Evolutionary conservation across 2,797 vertebrate genomes (phyloP).

Genomic region (Hyperoplus lanceolatus): DNA sequence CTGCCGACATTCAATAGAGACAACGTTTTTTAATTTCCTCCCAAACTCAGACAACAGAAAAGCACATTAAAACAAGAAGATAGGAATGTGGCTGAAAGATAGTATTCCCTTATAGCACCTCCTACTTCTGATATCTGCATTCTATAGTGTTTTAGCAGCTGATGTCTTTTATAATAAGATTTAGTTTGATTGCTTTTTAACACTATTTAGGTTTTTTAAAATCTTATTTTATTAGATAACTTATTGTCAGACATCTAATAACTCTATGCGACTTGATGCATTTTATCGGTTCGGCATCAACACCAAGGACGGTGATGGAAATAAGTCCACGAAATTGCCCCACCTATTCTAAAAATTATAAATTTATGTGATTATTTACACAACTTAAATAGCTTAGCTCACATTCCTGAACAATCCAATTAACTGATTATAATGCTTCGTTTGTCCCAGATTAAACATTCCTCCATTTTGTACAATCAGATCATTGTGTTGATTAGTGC

Average conservation of each 20-base stretch:
- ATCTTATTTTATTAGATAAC: neutral
- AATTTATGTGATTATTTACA: neutral
- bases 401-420: slow-evolving; percentile 12
- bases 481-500: slow-evolving; percentile 10
- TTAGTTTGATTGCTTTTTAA: neutral
- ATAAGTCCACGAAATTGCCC: neutral
- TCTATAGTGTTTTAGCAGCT: neutral
- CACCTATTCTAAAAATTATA: too few species aligned
- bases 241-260: neutral
- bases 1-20: neutral
- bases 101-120: neutral
- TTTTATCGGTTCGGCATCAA: neutral
- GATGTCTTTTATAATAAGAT: neutral
- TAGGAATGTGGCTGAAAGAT: neutral
- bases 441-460: slow-evolving; percentile 28
- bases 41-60: neutral
- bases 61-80: too few species aligned
- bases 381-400: slow-evolving; percentile 8
- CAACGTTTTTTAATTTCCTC: neutral
- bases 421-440: neutral
- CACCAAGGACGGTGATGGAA: neutral
- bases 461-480: slow-evolving; percentile 20
- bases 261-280: neutral
- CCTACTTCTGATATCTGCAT: neutral
- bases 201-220: neutral